These are phyloP conservation scores for Amiota communis DNA, from an alignment of 2,888 invertebrate species.

Conservation along the genomic window DNA sequence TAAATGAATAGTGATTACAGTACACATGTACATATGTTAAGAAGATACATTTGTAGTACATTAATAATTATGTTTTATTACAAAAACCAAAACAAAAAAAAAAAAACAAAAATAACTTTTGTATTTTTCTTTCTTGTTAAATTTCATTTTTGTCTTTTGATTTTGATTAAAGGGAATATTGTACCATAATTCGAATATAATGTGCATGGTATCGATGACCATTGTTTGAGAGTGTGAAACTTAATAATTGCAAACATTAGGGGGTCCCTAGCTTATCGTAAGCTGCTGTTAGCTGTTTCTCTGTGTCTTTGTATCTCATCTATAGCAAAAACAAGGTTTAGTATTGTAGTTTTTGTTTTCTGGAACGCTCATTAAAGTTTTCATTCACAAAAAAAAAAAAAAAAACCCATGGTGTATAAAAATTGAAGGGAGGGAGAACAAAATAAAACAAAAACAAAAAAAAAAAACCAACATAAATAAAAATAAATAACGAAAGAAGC, in stretches of 20 bases:
- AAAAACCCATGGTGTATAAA: neutral
- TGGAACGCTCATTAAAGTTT: slow-evolving; percentile 28
- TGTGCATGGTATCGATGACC: slow-evolving; percentile 34
- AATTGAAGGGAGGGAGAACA: too few species aligned
- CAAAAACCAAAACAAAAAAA: slow-evolving; percentile 10
- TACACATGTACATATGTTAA: too few species aligned
- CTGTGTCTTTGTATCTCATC: neutral
- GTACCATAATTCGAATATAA: slow-evolving; percentile 13
- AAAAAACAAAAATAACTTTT: neutral
- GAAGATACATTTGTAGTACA: too few species aligned
- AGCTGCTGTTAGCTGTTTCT: neutral
- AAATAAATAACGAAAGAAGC: slow-evolving; percentile 11
- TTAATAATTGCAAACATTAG: slow-evolving; percentile 71
- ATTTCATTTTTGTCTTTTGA: neutral
- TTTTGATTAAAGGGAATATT: slow-evolving; percentile 28
- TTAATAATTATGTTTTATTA: neutral
- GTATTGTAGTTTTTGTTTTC: neutral
- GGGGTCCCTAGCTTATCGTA: slow-evolving; percentile 57
- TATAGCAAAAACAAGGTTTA: neutral
- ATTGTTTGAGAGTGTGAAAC: slow-evolving; percentile 74
- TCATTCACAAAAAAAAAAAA: slow-evolving; percentile 27
- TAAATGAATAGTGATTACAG: too few species aligned
- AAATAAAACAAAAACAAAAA: slow-evolving; percentile 2
- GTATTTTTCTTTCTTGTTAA: neutral
- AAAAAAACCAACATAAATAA: neutral